Evolutionary conservation across 2,113 vertebrate species (phyloP).

Genomic region (Campylorhamphus procurvoides): DNA sequence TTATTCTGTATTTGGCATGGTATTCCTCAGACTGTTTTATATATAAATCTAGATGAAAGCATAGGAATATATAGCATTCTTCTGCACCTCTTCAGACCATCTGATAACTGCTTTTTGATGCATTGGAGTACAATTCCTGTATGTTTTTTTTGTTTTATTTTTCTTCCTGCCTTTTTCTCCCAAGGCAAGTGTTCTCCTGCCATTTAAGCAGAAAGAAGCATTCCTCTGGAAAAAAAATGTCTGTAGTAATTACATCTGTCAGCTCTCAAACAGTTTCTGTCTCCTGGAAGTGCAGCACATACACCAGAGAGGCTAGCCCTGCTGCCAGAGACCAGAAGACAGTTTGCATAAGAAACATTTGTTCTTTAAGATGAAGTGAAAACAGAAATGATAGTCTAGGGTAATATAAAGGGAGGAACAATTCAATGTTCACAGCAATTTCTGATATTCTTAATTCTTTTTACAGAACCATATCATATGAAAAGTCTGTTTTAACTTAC

Average conservation of each 20-base stretch:
- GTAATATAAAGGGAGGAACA: not conserved
- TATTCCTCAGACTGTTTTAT: not conserved
- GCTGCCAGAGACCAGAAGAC: not conserved
- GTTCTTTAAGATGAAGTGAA: not conserved
- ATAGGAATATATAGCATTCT: not conserved
- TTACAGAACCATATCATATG: not conserved
- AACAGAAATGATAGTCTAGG: not conserved
- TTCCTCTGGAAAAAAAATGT: not conserved
- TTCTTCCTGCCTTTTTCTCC: not conserved
- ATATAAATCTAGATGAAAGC: not conserved
- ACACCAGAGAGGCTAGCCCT: not conserved
- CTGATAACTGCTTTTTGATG: not conserved
- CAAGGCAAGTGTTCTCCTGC: not conserved
- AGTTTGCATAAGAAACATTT: not conserved
- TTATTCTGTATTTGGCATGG: not conserved
- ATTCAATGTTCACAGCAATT: not conserved
- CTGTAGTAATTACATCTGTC: not conserved
- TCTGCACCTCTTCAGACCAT: not conserved
- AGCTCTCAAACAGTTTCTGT: not conserved
- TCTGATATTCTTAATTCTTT: not conserved
- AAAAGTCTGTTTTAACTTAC: not conserved
- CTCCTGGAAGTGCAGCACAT: not conserved
- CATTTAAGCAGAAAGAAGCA: not conserved
- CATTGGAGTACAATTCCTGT: not conserved
- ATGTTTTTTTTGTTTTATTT: not conserved